Percentiles rank a stretch among this genome's conserved stretches.
These are phyloP conservation scores for Chrysogorgia sp. DNA, from an alignment of 92 coral and sea anemone species.

Conservation along the genomic window DNA sequence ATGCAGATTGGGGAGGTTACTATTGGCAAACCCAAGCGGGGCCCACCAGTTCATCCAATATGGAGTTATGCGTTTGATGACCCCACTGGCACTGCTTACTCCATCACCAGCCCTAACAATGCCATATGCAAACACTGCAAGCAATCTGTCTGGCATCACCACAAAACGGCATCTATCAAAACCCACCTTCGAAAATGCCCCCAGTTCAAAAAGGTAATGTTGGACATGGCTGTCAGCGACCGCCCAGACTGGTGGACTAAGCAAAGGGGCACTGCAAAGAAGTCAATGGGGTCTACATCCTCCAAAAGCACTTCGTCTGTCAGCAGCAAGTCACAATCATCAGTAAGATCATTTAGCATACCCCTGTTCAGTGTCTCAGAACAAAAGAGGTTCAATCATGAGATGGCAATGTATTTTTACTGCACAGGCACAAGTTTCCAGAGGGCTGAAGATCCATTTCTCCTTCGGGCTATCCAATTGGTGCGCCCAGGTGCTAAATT, in stretches of 20 bases:
- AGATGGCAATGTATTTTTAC: no score
- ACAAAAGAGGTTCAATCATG: no score
- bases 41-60: not conserved
- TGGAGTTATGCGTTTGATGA: slow-evolving; percentile 15
- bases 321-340: slow-evolving; percentile 5
- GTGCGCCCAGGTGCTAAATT: no score
- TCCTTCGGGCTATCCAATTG: no score
- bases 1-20: slow-evolving; percentile 5
- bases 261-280: slow-evolving; percentile 8
- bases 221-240: slow-evolving; percentile 21
- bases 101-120: slow-evolving; percentile 8
- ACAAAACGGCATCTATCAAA: slow-evolving; percentile 21
- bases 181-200: slow-evolving; percentile 3
- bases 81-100: slow-evolving; percentile 7
- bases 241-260: slow-evolving; percentile 20
- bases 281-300: slow-evolving; percentile 2
- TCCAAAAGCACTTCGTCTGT: slow-evolving; percentile 22
- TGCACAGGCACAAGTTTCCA: no score
- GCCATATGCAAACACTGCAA: not conserved
- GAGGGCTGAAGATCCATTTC: no score
- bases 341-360: no score
- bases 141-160: no score
- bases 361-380: no score
- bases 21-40: slow-evolving; percentile 1
- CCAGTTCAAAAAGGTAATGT: no score